Base-by-base conservation (phyloP, 2,797 vertebrate genomes). In the Fundulus diaphanus region DNA sequence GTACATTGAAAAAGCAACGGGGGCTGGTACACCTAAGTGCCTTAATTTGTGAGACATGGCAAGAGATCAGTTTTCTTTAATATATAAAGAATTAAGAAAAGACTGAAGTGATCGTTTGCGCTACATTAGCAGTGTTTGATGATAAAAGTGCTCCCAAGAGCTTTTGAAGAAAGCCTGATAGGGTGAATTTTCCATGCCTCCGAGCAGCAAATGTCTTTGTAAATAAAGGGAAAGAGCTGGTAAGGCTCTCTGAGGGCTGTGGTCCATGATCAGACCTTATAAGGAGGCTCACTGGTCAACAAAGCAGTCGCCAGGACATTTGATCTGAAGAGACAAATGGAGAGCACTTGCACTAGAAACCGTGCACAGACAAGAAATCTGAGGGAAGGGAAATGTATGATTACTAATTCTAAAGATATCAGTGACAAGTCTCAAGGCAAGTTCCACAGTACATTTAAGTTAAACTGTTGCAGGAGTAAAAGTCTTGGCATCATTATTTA, bases 261-360 rank as follows among this genome's bases (percentile, higher is more conserved):
- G 85, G 89, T 92, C 88, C 83, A 80, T 74, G 87, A 86, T 85
- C 83, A 85, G 87, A 68, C 94, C 95, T 93, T 95, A 95, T 95
- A 95, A 92, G 95, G 95, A 93, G 90, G 90, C 88, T 77, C 16
- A 63, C 83, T 81, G 88, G 90, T 92, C 89, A 91, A 86, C 90
- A 82, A 84, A 90, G 87, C 86, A 82, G 84, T 84, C 77, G 27
- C 82, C 52, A 70, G 83, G 92, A 94, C 89, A 93, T 92, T 87
- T 94, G 92, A 95, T 93, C 90, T 87, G 86, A 75, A 48, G 86
- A 92, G 90, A 93, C 93, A 95, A 94, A 95, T 92, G 89, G 87
- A 91, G 90, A 90, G 91, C 90, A 92, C 86, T 87, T 86, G 87
- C 84, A 84, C 81, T 92, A 85, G 89, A 91, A 92, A 93, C 88